Evolutionary conservation across 2,797 vertebrate species (phyloP).

Genomic region (Cyprinodon diabolis): DNA sequence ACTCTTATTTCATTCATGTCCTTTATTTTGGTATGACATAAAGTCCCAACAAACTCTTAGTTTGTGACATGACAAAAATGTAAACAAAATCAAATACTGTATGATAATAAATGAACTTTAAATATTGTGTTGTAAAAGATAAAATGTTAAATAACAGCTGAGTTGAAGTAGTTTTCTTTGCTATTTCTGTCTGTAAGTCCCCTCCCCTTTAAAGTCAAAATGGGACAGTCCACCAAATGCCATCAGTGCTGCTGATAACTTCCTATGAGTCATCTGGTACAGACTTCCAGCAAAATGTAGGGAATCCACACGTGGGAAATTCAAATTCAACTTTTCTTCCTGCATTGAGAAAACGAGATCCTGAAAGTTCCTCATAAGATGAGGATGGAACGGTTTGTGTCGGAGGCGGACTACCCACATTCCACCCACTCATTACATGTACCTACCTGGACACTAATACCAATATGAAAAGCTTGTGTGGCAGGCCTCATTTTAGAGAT

Average conservation of each 20-base stretch:
- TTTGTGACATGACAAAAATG: too few species aligned
- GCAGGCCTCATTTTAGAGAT: background rate
- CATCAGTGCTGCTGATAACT: slow-evolving; percentile 3
- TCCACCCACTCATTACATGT: slow-evolving; percentile 33
- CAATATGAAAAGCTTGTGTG: background rate
- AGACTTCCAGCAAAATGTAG: background rate
- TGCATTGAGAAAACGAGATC: slow-evolving; percentile 4
- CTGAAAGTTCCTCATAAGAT: slow-evolving; percentile 36
- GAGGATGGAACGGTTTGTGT: slow-evolving; percentile 9
- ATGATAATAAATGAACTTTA: too few species aligned
- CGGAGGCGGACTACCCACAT: slow-evolving; percentile 71
- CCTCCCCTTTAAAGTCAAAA: background rate
- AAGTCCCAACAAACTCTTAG: too few species aligned
- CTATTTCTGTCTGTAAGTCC: background rate
- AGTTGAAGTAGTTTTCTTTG: background rate
- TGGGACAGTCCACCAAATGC: background rate
- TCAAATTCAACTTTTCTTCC: slow-evolving; percentile 6
- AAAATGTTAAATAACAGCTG: too few species aligned
- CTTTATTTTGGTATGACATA: too few species aligned
- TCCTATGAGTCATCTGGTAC: background rate
- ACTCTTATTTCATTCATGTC: too few species aligned
- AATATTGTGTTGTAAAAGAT: too few species aligned
- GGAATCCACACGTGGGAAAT: background rate
- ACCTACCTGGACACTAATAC: slow-evolving; percentile 27
- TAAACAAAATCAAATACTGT: too few species aligned